These are phyloP conservation scores for Alligator mississippiensis DNA, from an alignment of 2,113 vertebrate genomes.

Conservation along the genomic window DNA sequence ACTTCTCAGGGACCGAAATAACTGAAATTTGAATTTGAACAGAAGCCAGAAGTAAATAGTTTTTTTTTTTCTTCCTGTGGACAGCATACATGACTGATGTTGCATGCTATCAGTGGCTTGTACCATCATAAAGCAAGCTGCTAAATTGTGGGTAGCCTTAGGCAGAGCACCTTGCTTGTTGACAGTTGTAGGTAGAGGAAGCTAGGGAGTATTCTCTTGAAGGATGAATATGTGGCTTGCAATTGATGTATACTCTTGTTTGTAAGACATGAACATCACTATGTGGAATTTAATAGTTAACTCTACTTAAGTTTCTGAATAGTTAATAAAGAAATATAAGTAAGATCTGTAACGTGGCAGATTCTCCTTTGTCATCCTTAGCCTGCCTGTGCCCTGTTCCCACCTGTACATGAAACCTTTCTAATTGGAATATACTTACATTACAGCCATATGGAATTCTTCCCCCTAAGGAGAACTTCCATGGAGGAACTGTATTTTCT, in stretches of 20 bases:
- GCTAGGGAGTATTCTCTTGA: background rate
- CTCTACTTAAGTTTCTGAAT: too few species aligned
- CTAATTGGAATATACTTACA: background rate
- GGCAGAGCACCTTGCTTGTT: background rate
- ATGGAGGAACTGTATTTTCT: background rate
- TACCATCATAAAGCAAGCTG: background rate
- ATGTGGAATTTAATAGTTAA: background rate
- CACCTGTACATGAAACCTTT: background rate
- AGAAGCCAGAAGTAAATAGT: rapidly evolving
- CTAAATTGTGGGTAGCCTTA: background rate
- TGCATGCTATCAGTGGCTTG: background rate
- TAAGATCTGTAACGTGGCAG: background rate
- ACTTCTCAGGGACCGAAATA: too few species aligned
- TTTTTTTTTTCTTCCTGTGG: background rate
- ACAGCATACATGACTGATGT: rapidly evolving
- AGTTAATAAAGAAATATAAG: too few species aligned
- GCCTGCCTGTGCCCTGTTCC: background rate
- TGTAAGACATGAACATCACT: background rate
- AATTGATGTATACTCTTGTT: background rate
- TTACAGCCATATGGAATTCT: background rate
- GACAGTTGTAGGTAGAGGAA: background rate
- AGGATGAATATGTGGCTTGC: background rate
- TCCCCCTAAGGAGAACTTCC: background rate
- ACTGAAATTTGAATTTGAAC: background rate
- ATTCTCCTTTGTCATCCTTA: background rate